Conservation (phyloP, 2,888 invertebrate species). For the Ypsolopha scabrella region DNA sequence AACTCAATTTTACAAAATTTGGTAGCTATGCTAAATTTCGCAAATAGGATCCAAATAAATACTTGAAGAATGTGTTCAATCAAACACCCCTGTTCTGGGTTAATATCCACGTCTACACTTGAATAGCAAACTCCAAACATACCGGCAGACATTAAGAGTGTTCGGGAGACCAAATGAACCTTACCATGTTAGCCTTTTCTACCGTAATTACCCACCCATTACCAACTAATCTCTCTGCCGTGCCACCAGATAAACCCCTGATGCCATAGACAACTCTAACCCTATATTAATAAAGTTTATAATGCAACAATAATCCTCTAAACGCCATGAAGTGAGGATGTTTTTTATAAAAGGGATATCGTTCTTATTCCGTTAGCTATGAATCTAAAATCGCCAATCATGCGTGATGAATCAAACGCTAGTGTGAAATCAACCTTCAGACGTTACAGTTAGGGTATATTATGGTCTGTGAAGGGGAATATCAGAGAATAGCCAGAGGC, state of each 20-base stretch:
- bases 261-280: neutral
- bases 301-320: neutral
- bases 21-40: no score
- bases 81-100: conserved; percentile 16
- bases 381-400: conserved; percentile 42
- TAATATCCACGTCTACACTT: conserved; percentile 29
- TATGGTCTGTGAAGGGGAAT: conserved; percentile 18
- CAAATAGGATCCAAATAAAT: conserved; percentile 7
- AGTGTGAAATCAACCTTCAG: neutral
- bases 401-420: conserved; percentile 8
- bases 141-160: conserved; percentile 35
- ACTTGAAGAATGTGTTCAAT: conserved; percentile 35
- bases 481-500: conserved; percentile 41
- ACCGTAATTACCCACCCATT: conserved; percentile 64
- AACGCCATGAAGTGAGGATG: conserved; percentile 7
- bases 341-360: conserved; percentile 36
- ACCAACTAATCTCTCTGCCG: conserved; percentile 52
- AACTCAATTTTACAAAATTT: no score
- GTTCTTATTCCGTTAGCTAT: conserved; percentile 45
- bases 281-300: conserved; percentile 1
- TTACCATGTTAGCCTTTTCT: conserved; percentile 65
- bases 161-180: conserved; percentile 60
- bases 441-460: conserved; percentile 21
- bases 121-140: conserved; percentile 36
- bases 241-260: conserved; percentile 9